Evolutionary conservation across 2,113 vertebrate species (phyloP).

Genomic region (Tapirus terrestris): DNA sequence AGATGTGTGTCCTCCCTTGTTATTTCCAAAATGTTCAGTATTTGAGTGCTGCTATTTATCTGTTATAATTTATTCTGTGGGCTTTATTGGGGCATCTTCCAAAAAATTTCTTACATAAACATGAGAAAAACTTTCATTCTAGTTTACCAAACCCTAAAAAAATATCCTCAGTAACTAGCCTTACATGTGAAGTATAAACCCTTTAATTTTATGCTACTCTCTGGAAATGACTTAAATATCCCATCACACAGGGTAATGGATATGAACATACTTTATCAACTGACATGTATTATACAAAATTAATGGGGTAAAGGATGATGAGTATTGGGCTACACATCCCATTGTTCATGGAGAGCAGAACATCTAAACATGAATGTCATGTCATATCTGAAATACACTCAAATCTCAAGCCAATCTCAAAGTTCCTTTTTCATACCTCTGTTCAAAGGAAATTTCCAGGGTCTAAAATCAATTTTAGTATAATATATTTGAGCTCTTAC

Average conservation of each 20-base stretch:
- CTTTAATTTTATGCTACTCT: neutral
- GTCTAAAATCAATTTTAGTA: neutral
- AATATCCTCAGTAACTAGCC: neutral
- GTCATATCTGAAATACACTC: neutral
- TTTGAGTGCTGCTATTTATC: neutral
- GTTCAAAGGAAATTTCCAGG: neutral
- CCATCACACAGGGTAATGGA: neutral
- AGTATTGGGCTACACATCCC: neutral
- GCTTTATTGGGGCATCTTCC: neutral
- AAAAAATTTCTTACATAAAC: neutral
- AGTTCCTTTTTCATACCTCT: neutral
- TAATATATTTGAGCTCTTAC: neutral
- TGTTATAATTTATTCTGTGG: neutral
- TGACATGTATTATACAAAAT: neutral
- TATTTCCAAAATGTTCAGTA: neutral
- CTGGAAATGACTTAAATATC: neutral
- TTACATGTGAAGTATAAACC: neutral
- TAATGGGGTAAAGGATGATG: neutral
- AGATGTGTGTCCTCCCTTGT: neutral
- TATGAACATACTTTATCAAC: neutral
- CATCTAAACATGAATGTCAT: neutral
- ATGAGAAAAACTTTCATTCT: neutral
- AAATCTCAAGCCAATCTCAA: conserved; percentile 10
- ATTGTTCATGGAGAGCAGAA: neutral
- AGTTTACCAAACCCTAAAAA: neutral